Evolutionary conservation across 2,888 invertebrate genomes (phyloP).

Genomic region (Macrophya alboannulata): DNA sequence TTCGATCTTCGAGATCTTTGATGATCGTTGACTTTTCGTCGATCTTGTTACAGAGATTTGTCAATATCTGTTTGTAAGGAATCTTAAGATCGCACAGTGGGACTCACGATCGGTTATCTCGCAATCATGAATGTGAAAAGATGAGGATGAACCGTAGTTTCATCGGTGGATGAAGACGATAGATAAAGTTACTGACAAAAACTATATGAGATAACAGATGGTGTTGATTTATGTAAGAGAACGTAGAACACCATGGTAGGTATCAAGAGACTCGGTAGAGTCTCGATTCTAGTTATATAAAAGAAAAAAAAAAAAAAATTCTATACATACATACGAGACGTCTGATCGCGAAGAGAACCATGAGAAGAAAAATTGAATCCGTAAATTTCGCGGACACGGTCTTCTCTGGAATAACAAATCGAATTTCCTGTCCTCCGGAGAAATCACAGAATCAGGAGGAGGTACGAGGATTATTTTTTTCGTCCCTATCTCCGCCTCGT

Average conservation of each 20-base stretch:
- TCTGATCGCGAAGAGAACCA: neutral
- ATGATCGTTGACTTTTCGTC: neutral
- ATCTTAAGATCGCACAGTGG: neutral
- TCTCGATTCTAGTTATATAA: too few species aligned
- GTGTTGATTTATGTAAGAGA: neutral
- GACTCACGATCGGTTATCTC: neutral
- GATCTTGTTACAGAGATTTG: neutral
- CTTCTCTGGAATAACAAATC: slow-evolving; percentile 67
- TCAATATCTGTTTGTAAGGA: neutral
- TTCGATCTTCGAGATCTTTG: neutral
- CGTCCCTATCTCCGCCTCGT: slow-evolving; percentile 52
- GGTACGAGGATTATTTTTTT: slow-evolving; percentile 55
- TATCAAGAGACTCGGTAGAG: too few species aligned
- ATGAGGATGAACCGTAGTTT: neutral
- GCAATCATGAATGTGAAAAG: neutral
- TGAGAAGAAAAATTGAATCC: slow-evolving; percentile 36
- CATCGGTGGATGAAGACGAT: neutral
- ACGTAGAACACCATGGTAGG: neutral
- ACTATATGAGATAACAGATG: neutral
- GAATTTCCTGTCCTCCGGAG: slow-evolving; percentile 66
- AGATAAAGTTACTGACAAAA: neutral
- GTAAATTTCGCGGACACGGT: slow-evolving; percentile 47
- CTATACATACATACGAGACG: neutral
- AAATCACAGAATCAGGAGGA: slow-evolving; percentile 65
- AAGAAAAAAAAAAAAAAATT: too few species aligned